Percentiles rank a stretch among this genome's conserved stretches.
phyloP scores from a whole-genome alignment of 2,888 invertebrate species.

The Lasioglossum figueresi region DNA sequence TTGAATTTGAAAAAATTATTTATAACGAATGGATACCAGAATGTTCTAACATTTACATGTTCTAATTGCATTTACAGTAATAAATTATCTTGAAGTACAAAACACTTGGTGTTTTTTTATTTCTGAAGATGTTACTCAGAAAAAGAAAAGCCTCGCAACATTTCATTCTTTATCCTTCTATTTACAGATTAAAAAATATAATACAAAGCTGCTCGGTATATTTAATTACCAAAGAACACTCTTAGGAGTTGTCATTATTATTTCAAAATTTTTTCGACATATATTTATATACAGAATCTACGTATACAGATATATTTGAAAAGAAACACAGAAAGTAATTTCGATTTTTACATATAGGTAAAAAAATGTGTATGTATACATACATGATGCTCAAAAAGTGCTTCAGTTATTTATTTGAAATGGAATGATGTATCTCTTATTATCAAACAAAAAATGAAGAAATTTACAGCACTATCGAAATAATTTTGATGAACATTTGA shows the following conservation, averaged over 20 bases:
- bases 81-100: conserved; percentile 12
- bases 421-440: neutral
- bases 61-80: conserved; percentile 14
- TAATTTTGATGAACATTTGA: neutral
- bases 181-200: conserved; percentile 7
- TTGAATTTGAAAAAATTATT: neutral
- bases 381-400: neutral
- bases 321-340: neutral
- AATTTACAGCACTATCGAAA: neutral
- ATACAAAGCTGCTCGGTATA: conserved; percentile 5
- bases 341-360: neutral
- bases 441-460: neutral
- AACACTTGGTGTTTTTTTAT: neutral
- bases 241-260: neutral
- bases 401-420: neutral
- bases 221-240: neutral
- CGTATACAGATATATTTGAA: neutral
- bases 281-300: conserved; percentile 2
- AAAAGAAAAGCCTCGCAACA: neutral
- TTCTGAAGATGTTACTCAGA: neutral
- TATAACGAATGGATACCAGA: neutral
- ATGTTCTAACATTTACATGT: conserved; percentile 7
- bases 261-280: neutral
- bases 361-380: neutral
- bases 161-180: neutral